phyloP scores from a whole-genome alignment of 2,797 vertebrate species.

The Triplophysa yarkandensis region DNA sequence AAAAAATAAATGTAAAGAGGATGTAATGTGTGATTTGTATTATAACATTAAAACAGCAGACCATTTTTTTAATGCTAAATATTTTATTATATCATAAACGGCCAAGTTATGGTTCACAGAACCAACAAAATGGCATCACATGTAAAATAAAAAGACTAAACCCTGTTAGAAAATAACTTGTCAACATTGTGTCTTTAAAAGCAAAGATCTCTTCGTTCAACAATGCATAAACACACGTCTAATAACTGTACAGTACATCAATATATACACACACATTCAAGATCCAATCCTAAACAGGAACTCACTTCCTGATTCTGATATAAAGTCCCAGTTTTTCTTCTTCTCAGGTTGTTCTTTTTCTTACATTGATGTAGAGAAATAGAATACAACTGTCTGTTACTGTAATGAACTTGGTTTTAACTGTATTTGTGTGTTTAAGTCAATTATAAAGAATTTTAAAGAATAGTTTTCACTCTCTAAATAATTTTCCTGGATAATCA shows the following conservation, averaged over 20 bases:
- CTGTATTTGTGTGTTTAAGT: no score
- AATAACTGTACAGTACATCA: background rate
- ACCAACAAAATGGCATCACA: conserved; percentile 73
- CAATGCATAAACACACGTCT: background rate
- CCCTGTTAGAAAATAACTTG: background rate
- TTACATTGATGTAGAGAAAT: no score
- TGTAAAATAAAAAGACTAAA: conserved; percentile 3
- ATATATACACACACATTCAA: background rate
- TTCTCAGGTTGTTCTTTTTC: no score
- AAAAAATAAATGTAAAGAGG: no score
- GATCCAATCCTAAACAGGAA: no score
- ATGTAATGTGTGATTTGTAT: background rate
- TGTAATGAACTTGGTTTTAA: no score
- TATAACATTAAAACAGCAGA: background rate
- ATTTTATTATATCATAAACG: conserved; percentile 68
- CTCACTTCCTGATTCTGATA: background rate
- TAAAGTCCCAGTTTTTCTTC: no score
- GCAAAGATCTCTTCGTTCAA: background rate
- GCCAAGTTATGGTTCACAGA: conserved; percentile 77
- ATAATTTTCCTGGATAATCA: background rate
- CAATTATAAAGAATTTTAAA: no score
- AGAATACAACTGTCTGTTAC: no score
- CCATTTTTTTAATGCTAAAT: background rate
- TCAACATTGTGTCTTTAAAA: background rate
- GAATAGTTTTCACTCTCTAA: no score